These are phyloP conservation scores for Todiramphus chloris DNA, from an alignment of 2,113 vertebrate genomes.

Conservation along the genomic window DNA sequence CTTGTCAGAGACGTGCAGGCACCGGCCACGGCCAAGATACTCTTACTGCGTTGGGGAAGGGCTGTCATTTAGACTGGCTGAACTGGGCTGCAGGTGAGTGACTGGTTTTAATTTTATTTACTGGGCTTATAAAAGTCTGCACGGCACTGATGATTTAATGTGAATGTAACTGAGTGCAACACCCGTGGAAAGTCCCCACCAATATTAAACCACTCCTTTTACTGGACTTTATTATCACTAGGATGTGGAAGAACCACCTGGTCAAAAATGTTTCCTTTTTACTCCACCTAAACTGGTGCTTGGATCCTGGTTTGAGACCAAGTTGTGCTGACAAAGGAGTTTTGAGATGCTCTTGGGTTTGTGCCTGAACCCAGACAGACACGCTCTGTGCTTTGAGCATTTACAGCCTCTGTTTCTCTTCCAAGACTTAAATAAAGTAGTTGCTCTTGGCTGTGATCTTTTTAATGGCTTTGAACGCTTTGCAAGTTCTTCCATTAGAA, in stretches of 20 bases:
- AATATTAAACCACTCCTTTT: neutral
- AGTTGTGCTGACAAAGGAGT: neutral
- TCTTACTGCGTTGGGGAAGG: neutral
- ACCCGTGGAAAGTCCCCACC: neutral
- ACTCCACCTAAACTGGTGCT: neutral
- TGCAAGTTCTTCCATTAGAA: neutral
- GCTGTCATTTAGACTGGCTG: neutral
- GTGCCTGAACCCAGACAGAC: neutral
- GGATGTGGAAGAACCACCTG: neutral
- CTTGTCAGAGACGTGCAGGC: neutral
- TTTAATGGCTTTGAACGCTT: neutral
- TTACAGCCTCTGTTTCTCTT: neutral
- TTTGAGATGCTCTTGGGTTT: neutral
- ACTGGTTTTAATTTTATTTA: neutral
- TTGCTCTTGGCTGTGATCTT: neutral
- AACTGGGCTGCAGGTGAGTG: constrained; percentile 33
- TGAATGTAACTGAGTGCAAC: neutral
- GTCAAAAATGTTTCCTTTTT: neutral
- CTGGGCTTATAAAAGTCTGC: neutral
- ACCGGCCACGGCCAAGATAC: neutral
- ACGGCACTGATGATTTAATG: rapidly evolving
- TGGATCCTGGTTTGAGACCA: neutral
- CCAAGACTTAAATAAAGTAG: constrained; percentile 35
- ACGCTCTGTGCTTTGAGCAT: neutral
- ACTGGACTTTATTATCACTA: neutral